These are phyloP conservation scores for Mongoloraphidia duomilia DNA, from an alignment of 2,888 invertebrate genomes.

Conservation along the genomic window DNA sequence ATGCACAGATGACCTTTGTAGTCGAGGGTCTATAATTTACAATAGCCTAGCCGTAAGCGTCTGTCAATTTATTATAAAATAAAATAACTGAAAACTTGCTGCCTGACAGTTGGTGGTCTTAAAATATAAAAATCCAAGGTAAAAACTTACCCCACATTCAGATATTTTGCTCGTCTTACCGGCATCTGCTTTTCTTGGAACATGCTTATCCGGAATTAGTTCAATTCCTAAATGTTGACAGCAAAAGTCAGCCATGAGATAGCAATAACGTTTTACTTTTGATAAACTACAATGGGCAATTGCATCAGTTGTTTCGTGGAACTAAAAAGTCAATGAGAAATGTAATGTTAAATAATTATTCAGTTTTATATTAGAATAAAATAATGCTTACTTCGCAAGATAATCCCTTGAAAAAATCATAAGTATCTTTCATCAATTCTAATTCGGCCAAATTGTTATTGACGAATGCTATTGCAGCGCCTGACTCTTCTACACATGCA, in stretches of 20 bases:
- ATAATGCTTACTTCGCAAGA: constrained; percentile 25
- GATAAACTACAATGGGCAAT: constrained; percentile 30
- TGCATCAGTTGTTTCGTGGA: constrained; percentile 26
- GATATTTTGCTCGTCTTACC: neutral
- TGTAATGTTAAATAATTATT: neutral
- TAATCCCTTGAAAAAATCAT: constrained; percentile 21
- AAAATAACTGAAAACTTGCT: too few relatives aligned
- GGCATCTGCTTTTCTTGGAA: constrained; percentile 21
- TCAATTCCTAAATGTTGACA: constrained; percentile 28
- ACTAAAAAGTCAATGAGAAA: constrained; percentile 20
- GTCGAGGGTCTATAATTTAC: too few relatives aligned
- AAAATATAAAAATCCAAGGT: too few relatives aligned
- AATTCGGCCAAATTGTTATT: constrained; percentile 17
- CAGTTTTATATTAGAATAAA: neutral
- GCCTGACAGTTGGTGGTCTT: too few relatives aligned
- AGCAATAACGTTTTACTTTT: constrained; percentile 29
- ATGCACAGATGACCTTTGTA: too few relatives aligned
- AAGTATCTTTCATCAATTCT: constrained; percentile 28
- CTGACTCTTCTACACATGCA: constrained; percentile 5
- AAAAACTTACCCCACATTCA: too few relatives aligned
- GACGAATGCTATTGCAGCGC: neutral
- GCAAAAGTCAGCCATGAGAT: constrained; percentile 31
- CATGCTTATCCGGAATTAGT: constrained; percentile 28
- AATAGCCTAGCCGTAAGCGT: too few relatives aligned
- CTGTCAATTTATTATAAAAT: too few relatives aligned